Conservation (phyloP, 1,140 invertebrate species). For the Eufriesea mexicana region DNA sequence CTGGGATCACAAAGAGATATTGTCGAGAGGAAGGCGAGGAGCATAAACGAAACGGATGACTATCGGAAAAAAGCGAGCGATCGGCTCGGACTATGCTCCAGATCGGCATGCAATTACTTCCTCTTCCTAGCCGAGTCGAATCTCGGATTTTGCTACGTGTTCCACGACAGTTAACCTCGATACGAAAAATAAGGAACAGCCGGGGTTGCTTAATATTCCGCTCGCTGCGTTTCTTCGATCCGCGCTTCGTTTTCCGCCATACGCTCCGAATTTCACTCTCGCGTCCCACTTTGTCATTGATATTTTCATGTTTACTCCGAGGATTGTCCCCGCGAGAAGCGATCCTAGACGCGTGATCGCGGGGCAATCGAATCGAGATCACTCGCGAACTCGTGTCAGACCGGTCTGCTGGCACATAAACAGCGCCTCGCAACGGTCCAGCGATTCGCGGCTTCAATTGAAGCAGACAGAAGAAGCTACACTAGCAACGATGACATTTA, state of each 20-base stretch:
- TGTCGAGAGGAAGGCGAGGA: background rate
- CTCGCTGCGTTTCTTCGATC: background rate
- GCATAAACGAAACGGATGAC: background rate
- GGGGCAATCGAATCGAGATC: constrained; percentile 25
- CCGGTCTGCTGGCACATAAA: constrained; percentile 1
- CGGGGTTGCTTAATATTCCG: constrained; percentile 19
- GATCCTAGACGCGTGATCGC: background rate
- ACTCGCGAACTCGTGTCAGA: constrained; percentile 22
- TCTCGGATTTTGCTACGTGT: background rate
- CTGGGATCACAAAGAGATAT: no score
- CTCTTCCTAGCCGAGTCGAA: background rate
- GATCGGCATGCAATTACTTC: background rate
- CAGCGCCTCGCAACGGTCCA: constrained; percentile 19
- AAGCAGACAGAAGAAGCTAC: background rate
- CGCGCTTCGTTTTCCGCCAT: background rate
- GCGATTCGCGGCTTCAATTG: background rate
- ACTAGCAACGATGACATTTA: background rate
- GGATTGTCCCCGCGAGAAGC: background rate
- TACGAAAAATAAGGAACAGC: constrained; percentile 16
- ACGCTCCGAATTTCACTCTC: constrained; percentile 35
- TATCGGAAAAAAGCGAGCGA: background rate
- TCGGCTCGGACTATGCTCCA: background rate
- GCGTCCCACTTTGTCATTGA: constrained; percentile 12
- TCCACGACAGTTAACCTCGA: constrained; percentile 19
- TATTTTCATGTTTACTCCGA: background rate